Percentiles rank a stretch among this genome's conserved stretches.
Conservation (phyloP, 2,113 vertebrate genomes). For the Apteryx mantelli region DNA sequence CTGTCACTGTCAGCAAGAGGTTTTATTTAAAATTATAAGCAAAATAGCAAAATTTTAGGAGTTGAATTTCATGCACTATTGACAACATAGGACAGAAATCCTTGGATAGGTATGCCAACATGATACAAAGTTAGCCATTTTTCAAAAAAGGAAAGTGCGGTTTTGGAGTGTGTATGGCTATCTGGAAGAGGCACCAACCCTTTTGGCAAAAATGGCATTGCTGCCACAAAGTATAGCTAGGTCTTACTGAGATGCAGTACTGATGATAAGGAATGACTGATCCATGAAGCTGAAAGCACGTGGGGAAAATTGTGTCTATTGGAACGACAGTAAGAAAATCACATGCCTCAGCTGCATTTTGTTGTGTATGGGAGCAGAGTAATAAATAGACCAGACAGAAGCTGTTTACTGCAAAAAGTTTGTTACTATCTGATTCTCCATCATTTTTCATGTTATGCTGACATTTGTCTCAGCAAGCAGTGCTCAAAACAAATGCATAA, state of each 20-base stretch:
- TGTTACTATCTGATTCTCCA: not conserved
- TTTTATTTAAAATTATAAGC: not conserved
- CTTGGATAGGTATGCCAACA: not conserved
- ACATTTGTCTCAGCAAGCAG: not conserved
- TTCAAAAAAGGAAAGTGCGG: not conserved
- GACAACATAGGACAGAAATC: not conserved
- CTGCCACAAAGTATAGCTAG: not conserved
- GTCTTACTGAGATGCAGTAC: not conserved
- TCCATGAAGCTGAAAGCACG: not conserved
- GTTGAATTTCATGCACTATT: not conserved
- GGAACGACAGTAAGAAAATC: not conserved
- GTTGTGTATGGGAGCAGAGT: not conserved
- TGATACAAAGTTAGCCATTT: not conserved
- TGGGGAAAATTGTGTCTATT: fast-evolving
- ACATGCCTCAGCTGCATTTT: not conserved
- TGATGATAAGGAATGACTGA: not conserved
- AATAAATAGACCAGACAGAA: not conserved
- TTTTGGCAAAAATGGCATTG: not conserved
- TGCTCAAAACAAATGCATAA: not conserved
- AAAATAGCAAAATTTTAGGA: not conserved
- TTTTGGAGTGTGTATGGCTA: not conserved
- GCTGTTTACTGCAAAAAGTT: not conserved
- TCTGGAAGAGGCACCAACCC: not conserved
- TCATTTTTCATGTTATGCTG: not conserved
- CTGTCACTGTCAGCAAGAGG: not conserved